Evolutionary conservation across 2,888 invertebrate species (phyloP), one percentile per base, ranked within the genome.

Genomic region (Odontocolon sp.): DNA sequence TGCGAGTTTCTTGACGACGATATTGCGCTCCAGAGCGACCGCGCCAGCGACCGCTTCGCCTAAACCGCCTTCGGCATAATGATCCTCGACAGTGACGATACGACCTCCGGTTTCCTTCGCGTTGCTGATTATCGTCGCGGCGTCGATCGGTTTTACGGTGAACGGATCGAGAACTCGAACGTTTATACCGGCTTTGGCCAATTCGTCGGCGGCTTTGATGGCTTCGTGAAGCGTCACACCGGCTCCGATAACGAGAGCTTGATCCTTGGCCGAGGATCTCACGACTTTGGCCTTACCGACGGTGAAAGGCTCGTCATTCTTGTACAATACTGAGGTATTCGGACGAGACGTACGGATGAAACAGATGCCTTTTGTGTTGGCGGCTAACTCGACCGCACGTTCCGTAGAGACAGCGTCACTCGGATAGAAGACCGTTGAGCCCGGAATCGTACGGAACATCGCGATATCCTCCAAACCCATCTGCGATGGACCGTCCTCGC

Each of bases 381-480:
- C 99, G 0, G 99, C 98, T 78, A 99, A 90, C 92, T 99, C 99
- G 28, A 98, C 96, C 0, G 99, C 97, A 69, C 98, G 93, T 91
- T 99, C 99, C 26, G 96, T 93, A 38, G 97, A 95, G 5, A 99
- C 99, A 0, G 98, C 99, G 91, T 99, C 99, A 38, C 92, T 92
- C 52, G 96, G 96, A 86, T 96, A 96, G 91, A 96, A 96, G 4
- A 96, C 92, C 0, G 95, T 95, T 79, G 94, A 93, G 74, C 95
- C 95, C 64, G 99, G 98, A 80, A 99, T 94, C 2, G 96, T 91
- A 42, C 99, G 94, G 94, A 99, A 99, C 93, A 99, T 93, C 0
- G 98, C 97, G 72, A 99, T 90, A 91, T 99, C 99, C 92, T 99
- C 99, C n/a, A 99, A 93, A 2, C 98, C 99, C 99, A 99, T 99